Conservation (phyloP, 2,113 vertebrate species). For the Thamnophis sirtalis region DNA sequence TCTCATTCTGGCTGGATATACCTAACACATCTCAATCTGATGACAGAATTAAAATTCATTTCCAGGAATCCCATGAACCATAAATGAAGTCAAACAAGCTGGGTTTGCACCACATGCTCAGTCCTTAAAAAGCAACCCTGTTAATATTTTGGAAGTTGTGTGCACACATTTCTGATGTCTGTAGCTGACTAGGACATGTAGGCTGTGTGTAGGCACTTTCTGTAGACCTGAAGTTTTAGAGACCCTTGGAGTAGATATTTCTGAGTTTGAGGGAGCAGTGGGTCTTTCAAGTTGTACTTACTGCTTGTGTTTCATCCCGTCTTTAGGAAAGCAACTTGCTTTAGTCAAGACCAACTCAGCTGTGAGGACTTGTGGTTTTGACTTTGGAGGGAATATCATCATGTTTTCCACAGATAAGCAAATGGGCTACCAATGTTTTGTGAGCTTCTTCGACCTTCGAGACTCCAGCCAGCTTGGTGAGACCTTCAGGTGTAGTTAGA, state of each 20-base stretch:
- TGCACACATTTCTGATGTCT: background rate
- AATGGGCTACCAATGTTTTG: conserved; percentile 97
- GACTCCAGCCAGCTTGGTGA: conserved; percentile 89
- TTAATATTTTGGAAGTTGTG: background rate
- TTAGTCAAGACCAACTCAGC: conserved; percentile 92
- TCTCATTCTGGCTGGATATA: background rate
- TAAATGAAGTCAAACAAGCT: background rate
- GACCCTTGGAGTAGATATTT: background rate
- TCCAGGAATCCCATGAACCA: background rate
- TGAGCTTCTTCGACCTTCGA: conserved; percentile 91
- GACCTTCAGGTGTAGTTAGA: background rate
- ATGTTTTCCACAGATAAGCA: conserved; percentile 99
- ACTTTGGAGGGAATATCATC: conserved; percentile 98
- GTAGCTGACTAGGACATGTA: background rate
- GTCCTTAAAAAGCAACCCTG: background rate
- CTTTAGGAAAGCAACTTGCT: conserved; percentile 89
- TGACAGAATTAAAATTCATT: background rate
- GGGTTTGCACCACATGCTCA: background rate
- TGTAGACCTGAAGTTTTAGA: background rate
- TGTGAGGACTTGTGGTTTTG: conserved; percentile 93
- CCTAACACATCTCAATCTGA: background rate
- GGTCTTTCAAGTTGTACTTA: background rate
- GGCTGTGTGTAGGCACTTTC: background rate
- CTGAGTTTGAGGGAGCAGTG: background rate
- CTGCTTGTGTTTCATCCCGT: background rate